phyloP scores from a whole-genome alignment of 2,797 vertebrate species.

The Myotis daubentonii region DNA sequence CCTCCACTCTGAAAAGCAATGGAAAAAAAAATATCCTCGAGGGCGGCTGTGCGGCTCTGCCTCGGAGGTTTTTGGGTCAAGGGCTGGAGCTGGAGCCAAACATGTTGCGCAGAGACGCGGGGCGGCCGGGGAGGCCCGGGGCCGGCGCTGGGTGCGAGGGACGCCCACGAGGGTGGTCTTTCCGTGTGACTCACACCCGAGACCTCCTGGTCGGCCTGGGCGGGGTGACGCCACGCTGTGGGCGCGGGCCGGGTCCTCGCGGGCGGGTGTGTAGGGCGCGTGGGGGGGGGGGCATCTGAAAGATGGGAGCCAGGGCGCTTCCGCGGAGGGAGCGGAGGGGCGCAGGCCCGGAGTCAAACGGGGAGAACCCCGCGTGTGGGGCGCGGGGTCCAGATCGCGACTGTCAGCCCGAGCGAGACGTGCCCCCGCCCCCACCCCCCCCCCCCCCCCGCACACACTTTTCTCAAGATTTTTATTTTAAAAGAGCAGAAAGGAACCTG shows the following conservation, averaged over 20 bases:
- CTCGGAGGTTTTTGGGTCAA: conserved; percentile 62
- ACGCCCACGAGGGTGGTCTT: too few relatives aligned
- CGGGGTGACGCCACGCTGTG: conserved; percentile 12
- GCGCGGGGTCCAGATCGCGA: too few relatives aligned
- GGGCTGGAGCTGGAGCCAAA: conserved; percentile 51
- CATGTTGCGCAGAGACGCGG: conserved; percentile 15
- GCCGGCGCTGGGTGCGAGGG: neutral
- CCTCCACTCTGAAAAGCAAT: too few relatives aligned
- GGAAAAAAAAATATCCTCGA: neutral
- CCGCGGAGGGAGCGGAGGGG: conserved; percentile 48
- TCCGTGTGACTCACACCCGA: too few relatives aligned
- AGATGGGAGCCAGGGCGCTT: conserved; percentile 67
- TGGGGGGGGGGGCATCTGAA: neutral
- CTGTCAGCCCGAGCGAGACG: too few relatives aligned
- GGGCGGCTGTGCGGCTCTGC: conserved; percentile 70
- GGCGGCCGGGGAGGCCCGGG: conserved; percentile 14
- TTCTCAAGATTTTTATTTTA: neutral
- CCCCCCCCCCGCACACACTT: too few relatives aligned
- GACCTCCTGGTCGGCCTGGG: too few relatives aligned
- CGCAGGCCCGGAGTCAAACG: conserved; percentile 27
- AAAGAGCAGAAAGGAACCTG: neutral
- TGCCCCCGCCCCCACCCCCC: neutral
- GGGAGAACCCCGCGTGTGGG: neutral
- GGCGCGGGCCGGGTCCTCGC: neutral
- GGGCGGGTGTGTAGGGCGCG: too few relatives aligned